phyloP scores from a whole-genome alignment of 2,888 invertebrate species.

The Ethmia dodecea region DNA sequence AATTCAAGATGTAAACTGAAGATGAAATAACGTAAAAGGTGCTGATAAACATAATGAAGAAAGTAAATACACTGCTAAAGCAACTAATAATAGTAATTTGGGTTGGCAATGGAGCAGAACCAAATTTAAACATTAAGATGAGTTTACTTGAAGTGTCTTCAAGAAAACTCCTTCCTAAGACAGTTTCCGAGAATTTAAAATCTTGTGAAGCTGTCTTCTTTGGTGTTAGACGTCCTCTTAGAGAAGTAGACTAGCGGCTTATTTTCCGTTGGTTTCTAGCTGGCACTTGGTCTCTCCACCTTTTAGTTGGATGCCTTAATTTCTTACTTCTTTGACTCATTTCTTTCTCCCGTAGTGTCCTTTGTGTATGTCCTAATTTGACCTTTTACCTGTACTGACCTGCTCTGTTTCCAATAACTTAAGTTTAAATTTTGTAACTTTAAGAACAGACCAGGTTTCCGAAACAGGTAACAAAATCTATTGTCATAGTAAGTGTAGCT shows the following conservation, averaged over 20 bases:
- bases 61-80: background rate
- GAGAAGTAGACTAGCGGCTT: slow-evolving; percentile 65
- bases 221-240: slow-evolving; percentile 68
- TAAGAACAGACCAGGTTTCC: slow-evolving; percentile 18
- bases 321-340: slow-evolving; percentile 44
- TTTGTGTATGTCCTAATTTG: slow-evolving; percentile 37
- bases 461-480: slow-evolving; percentile 19
- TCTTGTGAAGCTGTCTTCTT: slow-evolving; percentile 17
- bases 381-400: slow-evolving; percentile 2
- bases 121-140: slow-evolving; percentile 9
- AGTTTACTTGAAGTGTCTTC: slow-evolving; percentile 7
- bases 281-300: slow-evolving; percentile 71
- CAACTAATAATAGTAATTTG: background rate
- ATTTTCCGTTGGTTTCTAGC: slow-evolving; percentile 64
- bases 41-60: too few species aligned
- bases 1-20: too few species aligned
- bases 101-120: slow-evolving; percentile 4
- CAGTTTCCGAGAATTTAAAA: slow-evolving; percentile 8
- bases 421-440: background rate
- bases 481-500: slow-evolving; percentile 4
- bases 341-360: slow-evolving; percentile 62
- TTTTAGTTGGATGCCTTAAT: slow-evolving; percentile 58
- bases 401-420: slow-evolving; percentile 5
- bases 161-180: slow-evolving; percentile 8
- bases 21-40: too few species aligned